Evolutionary conservation across 2,113 vertebrate genomes (phyloP).

Genomic region (Mandrillus leucophaeus): DNA sequence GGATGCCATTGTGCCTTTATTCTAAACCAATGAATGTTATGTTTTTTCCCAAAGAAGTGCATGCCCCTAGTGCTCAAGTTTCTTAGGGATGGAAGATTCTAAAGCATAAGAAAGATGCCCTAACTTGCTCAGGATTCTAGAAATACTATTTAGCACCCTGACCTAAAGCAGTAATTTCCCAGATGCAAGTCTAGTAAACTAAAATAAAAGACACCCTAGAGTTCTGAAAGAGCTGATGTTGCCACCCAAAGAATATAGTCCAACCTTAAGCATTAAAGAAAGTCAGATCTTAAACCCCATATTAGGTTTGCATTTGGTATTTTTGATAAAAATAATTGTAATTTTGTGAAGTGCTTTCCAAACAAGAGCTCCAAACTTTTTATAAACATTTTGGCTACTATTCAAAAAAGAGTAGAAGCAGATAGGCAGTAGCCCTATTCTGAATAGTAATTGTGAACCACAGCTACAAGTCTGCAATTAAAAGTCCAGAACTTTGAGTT

Average conservation of each 20-base stretch:
- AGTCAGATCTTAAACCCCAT: neutral
- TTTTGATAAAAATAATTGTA: neutral
- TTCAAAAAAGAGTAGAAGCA: neutral
- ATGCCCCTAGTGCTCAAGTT: neutral
- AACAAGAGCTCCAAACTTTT: neutral
- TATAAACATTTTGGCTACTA: neutral
- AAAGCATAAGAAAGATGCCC: neutral
- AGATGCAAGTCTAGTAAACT: neutral
- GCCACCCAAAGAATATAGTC: neutral
- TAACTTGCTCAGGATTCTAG: neutral
- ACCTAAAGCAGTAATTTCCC: conserved; percentile 10
- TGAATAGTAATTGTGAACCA: neutral
- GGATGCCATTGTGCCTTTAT: neutral
- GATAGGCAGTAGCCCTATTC: neutral
- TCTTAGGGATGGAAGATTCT: neutral
- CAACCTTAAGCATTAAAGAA: neutral
- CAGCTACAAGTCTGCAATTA: neutral
- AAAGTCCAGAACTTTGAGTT: neutral
- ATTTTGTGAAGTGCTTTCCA: neutral
- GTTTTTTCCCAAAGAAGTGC: neutral
- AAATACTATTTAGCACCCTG: neutral
- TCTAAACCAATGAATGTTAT: neutral
- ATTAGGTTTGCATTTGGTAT: neutral
- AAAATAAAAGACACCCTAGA: neutral
- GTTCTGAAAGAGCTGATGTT: neutral